Base-by-base conservation (phyloP, 2,113 vertebrate genomes). In the Platycercus adscitus region DNA sequence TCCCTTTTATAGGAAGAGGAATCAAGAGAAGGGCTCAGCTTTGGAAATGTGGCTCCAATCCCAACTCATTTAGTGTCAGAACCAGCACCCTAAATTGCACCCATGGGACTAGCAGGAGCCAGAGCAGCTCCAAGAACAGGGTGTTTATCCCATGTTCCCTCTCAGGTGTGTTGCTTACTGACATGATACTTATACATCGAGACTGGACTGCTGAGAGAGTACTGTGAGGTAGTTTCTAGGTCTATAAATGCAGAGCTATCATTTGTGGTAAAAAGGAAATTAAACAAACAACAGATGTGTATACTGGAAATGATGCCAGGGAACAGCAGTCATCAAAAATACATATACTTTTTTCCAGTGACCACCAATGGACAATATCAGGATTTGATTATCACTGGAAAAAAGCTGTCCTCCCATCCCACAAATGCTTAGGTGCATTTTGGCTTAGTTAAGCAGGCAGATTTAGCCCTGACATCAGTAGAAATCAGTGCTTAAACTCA, bases 61-160 rank as follows among this genome's bases (percentile, higher is more conserved):
- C n/a, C 37, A 91, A 39, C 3, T 20, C 6, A n/a, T 11, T 69
- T 39, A 60, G 17, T n/a, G 35, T 65, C 71, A 88, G 41, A 72
- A 80, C 16, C 26, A 93, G 12, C 39, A 60, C 12, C 49, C 26
- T 46, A 35, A 50, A 85, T 8, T 33, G 18, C 17, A 72, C 8
- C 13, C 26, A 37, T 0, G 3, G 49, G 50, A 73, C 17, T 17
- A 20, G 5, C 1, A 1, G 44, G 28, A 73, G 13, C 21, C 50
- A 46, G n/a, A 73, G 50, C 37, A 63, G 17, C 58, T 66, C 53
- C 19, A 9, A 65, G 53, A 47, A 37, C 13, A 43, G 10, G 17
- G 2, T 39, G 29, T 35, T 10, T 58, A 14, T 43, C 13, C 28
- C 46, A n/a, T 26, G 28, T 17, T 88, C 17, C n/a, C 17, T 92